Percentiles rank a stretch among this genome's conserved stretches.
Conservation (phyloP, 2,797 vertebrate genomes). For the Platalea minor region DNA sequence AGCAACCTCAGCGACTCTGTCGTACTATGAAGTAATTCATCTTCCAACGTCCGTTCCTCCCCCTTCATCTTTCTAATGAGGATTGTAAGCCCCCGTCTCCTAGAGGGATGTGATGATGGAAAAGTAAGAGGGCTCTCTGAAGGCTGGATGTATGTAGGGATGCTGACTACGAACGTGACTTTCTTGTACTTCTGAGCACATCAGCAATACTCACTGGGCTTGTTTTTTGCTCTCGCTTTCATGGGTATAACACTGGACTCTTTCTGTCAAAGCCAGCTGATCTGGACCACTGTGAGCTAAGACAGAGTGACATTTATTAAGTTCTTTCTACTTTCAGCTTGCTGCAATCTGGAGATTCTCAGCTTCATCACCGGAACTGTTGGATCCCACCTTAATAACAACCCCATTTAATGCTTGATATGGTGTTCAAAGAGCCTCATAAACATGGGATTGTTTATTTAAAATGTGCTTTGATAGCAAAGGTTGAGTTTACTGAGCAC, state of each 20-base stretch:
- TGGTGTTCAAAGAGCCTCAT: neutral
- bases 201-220: neutral
- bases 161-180: fast-evolving
- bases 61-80: neutral
- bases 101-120: neutral
- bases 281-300: neutral
- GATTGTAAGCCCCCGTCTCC: neutral
- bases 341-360: neutral
- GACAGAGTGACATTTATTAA: neutral
- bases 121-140: neutral
- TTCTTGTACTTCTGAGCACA: neutral
- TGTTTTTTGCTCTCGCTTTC: neutral
- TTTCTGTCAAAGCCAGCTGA: neutral
- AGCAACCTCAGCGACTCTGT: neutral
- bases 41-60: neutral
- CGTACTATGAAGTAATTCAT: neutral
- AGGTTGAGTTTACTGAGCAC: neutral
- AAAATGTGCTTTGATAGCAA: neutral
- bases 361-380: neutral
- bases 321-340: neutral
- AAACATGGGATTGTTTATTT: neutral
- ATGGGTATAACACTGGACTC: neutral
- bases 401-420: neutral
- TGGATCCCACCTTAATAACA: neutral
- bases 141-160: neutral